phyloP scores from a whole-genome alignment of 2,888 invertebrate genomes.

The Lypha dubia region DNA sequence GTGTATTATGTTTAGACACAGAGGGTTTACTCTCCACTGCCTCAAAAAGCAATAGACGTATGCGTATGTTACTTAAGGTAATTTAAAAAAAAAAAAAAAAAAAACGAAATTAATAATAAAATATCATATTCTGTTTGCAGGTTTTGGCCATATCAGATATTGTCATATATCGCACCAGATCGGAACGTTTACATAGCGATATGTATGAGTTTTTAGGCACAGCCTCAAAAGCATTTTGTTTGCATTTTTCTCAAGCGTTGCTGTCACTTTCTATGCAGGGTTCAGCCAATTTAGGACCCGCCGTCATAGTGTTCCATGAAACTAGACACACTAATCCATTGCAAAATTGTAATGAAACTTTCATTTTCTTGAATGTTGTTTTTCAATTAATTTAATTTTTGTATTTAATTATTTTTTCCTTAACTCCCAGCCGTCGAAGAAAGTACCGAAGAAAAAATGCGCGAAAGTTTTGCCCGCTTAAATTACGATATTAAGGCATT shows the following conservation, averaged over 20 bases:
- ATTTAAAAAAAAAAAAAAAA: constrained; percentile 36
- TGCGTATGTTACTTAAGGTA: constrained; percentile 88
- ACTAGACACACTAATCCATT: constrained; percentile 89
- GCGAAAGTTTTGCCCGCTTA: constrained; percentile 86
- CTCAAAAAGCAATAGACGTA: constrained; percentile 81
- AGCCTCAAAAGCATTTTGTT: constrained; percentile 89
- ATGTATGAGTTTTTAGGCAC: constrained; percentile 90
- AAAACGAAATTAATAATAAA: too few species aligned
- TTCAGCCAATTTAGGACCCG: constrained; percentile 86
- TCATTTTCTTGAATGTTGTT: not conserved
- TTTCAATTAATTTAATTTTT: not conserved
- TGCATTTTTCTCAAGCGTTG: constrained; percentile 87
- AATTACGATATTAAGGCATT: constrained; percentile 88
- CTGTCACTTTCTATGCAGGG: constrained; percentile 79
- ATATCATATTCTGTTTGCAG: constrained; percentile 77
- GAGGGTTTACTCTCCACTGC: constrained; percentile 89
- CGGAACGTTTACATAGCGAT: constrained; percentile 90
- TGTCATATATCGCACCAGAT: constrained; percentile 89
- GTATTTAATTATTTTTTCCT: not conserved
- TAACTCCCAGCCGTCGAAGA: constrained; percentile 84
- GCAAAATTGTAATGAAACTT: constrained; percentile 83
- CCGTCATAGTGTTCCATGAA: constrained; percentile 91
- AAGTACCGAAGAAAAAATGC: constrained; percentile 86
- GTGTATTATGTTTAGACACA: constrained; percentile 90
- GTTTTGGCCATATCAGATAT: constrained; percentile 92